Conservation (phyloP, 2,113 vertebrate genomes). For the Nerophis lumbriciformis region DNA sequence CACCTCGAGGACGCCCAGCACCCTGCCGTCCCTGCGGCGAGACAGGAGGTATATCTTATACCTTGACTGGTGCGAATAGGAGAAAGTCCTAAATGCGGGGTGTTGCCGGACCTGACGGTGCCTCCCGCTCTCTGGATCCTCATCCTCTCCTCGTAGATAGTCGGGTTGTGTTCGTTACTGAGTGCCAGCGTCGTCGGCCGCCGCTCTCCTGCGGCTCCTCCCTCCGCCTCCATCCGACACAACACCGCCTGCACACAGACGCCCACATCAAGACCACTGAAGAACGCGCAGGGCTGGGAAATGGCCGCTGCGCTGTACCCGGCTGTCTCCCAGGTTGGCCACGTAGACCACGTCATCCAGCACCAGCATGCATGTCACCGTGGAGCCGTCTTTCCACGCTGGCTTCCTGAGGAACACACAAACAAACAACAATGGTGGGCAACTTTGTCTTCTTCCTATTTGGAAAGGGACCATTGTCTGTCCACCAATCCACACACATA, state of each 20-base stretch:
- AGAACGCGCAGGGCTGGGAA: not conserved
- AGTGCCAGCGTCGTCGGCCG: slow-evolving; percentile 80
- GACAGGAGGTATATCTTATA: not conserved
- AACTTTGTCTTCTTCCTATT: no score
- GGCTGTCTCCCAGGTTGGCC: slow-evolving; percentile 93
- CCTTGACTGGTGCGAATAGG: not conserved
- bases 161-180: slow-evolving; percentile 94
- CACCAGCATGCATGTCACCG: slow-evolving; percentile 87
- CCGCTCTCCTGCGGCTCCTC: slow-evolving; percentile 70
- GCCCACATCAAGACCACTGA: not conserved
- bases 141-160: slow-evolving; percentile 93
- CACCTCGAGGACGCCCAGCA: slow-evolving; percentile 90
- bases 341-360: slow-evolving; percentile 87
- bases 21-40: slow-evolving; percentile 82
- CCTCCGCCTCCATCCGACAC: slow-evolving; percentile 74
- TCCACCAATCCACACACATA: no score
- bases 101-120: slow-evolving; percentile 80
- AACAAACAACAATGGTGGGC: no score
- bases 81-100: no score
- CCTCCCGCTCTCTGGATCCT: slow-evolving; percentile 94
- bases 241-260: slow-evolving; percentile 79
- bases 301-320: slow-evolving; percentile 69
- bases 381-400: slow-evolving; percentile 95
- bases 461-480: no score
- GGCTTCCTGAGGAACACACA: slow-evolving; percentile 78